These are phyloP conservation scores for Trichosurus vulpecula DNA, from an alignment of 2,797 vertebrate genomes.

Conservation along the genomic window DNA sequence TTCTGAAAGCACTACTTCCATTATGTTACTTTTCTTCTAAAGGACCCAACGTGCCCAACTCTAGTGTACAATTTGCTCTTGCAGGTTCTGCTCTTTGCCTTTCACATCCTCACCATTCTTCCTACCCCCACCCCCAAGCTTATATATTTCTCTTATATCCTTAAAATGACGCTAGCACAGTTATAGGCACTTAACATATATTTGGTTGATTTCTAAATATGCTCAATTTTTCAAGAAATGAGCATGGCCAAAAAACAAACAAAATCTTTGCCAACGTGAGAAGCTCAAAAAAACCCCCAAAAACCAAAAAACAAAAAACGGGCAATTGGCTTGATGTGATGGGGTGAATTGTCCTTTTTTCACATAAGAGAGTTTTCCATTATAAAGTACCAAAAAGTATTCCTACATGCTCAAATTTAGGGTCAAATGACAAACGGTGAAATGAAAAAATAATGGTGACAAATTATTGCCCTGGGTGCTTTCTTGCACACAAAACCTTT, in stretches of 20 bases:
- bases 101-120: conserved; percentile 1
- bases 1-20: neutral
- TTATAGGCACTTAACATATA: neutral
- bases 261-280: neutral
- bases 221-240: neutral
- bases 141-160: neutral
- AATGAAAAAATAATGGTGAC: neutral
- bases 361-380: neutral
- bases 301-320: too few relatives aligned
- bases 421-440: neutral
- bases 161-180: neutral
- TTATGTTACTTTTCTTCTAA: neutral
- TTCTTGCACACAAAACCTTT: neutral
- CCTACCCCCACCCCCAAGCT: neutral
- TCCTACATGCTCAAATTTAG: neutral
- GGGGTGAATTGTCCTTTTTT: neutral
- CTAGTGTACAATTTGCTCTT: neutral
- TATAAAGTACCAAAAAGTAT: neutral
- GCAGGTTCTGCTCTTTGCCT: neutral
- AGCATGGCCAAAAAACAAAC: neutral
- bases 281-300: neutral
- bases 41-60: neutral
- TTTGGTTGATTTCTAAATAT: neutral
- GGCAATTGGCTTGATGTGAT: neutral
- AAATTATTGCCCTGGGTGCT: neutral